Evolutionary conservation across 2,888 invertebrate genomes (phyloP), one percentile per base, ranked within the genome.

Genomic region (Galerucella pusilla): DNA sequence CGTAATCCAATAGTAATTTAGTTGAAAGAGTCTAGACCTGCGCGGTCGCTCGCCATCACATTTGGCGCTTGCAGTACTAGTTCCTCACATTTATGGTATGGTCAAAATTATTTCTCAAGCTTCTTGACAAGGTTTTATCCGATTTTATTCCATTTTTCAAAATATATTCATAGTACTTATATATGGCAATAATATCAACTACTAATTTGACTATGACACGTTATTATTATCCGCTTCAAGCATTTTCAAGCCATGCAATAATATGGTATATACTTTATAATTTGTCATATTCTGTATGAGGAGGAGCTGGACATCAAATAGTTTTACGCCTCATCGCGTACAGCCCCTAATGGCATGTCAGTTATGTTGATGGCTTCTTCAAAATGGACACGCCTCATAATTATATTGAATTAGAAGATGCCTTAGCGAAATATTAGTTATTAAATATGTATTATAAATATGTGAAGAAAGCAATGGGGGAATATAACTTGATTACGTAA

Each of bases 291-390:
- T 81, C 80, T 5, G 11, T 57, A 35, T 25, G 59, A 28, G 71
- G 71, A 71, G 71, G 71, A 71, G 71, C 46, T 65, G 71, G 65
- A 59, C 28, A 25, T 69, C 25, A 46, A 16, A 35, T n/a, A 80
- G 81, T 80, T 82, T 82, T 83, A 80, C 83, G 81, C 81, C 79
- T 79, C 80, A 77, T 75, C 79, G 76, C 75, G 79, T 80, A 74
- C 80, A 79, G 78, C 80, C 81, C 80, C 76, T 74, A 72, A 69
- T 73, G 75, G 74, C 63, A 74, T 78, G 74, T 71, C 79, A 77
- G 76, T 74, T 73, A 67, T 70, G 73, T 70, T 69, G 71, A 77
- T 77, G 80, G 78, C 78, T 70, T 68, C 73, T 69, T 25, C 52
- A 69, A 72, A 74, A 70, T 35, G 42, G 75, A 69, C 70, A 73